Conservation (phyloP, 2,797 vertebrate genomes). For the Scolopax rusticola region DNA sequence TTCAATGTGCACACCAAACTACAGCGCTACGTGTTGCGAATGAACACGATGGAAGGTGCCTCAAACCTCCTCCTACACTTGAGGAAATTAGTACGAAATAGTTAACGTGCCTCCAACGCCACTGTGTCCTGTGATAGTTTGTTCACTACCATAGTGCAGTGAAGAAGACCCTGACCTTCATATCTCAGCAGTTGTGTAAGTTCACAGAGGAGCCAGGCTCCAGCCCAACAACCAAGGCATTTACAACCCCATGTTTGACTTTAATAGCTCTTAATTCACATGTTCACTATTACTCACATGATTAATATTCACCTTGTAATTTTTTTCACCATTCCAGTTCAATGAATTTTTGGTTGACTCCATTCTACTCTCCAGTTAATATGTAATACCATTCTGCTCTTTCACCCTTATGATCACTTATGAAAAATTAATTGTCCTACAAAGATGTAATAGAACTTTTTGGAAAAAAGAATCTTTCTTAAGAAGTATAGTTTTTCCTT, state of each 20-base stretch:
- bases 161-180: not conserved
- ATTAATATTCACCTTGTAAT: not conserved
- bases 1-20: not conserved
- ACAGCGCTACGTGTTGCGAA: rapidly evolving
- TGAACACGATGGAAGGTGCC: not conserved
- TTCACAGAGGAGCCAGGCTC: rapidly evolving
- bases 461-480: not conserved
- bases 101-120: not conserved
- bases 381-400: not conserved
- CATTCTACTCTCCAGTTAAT: not conserved
- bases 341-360: not conserved
- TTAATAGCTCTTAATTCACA: not conserved
- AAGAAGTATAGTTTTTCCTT: not conserved
- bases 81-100: not conserved
- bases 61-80: not conserved
- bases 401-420: not conserved
- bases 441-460: not conserved
- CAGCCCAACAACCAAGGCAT: not conserved
- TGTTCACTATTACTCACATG: not conserved
- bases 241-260: not conserved
- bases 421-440: not conserved
- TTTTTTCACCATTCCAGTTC: not conserved
- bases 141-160: not conserved
- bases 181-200: not conserved
- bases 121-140: not conserved